Evolutionary conservation across 2,888 invertebrate species (phyloP).

Genomic region (Eudasyphora cyanicolor): DNA sequence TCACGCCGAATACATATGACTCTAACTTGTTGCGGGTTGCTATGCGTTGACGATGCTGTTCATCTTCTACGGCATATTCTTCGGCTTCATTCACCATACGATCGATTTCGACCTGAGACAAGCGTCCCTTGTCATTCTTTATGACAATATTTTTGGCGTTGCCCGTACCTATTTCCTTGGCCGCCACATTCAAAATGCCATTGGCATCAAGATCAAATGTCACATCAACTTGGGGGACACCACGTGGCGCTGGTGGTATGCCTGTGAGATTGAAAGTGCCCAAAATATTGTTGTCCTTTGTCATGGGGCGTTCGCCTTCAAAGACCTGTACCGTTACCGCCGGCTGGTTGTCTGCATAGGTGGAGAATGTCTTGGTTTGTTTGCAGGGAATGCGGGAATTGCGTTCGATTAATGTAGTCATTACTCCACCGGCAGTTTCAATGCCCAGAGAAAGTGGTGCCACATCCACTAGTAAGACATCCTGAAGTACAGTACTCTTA

Average conservation of each 20-base stretch:
- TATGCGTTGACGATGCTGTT: slow-evolving; percentile 85
- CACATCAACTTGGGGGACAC: slow-evolving; percentile 92
- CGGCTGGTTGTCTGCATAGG: slow-evolving; percentile 90
- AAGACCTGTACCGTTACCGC: slow-evolving; percentile 87
- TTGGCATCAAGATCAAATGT: slow-evolving; percentile 93
- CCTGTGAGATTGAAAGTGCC: slow-evolving; percentile 97
- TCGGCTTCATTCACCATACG: slow-evolving; percentile 89
- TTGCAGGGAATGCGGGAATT: slow-evolving; percentile 87
- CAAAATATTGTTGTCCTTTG: slow-evolving; percentile 94
- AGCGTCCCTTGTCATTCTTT: slow-evolving; percentile 90
- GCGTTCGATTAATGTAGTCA: slow-evolving; percentile 88
- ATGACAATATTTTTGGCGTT: slow-evolving; percentile 89
- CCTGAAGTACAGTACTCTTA: slow-evolving; percentile 87
- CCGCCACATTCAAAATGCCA: slow-evolving; percentile 95
- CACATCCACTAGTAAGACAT: slow-evolving; percentile 86
- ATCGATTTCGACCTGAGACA: slow-evolving; percentile 91
- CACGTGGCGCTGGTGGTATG: slow-evolving; percentile 96
- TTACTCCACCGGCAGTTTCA: slow-evolving; percentile 91
- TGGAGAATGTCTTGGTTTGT: slow-evolving; percentile 88
- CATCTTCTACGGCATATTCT: slow-evolving; percentile 87
- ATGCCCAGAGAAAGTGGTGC: slow-evolving; percentile 87
- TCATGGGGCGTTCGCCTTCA: slow-evolving; percentile 92
- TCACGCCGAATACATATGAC: slow-evolving; percentile 84
- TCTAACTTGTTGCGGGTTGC: slow-evolving; percentile 84
- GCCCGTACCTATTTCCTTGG: slow-evolving; percentile 85